phyloP scores from a whole-genome alignment of 2,888 invertebrate genomes.

The Catocala fraxini region DNA sequence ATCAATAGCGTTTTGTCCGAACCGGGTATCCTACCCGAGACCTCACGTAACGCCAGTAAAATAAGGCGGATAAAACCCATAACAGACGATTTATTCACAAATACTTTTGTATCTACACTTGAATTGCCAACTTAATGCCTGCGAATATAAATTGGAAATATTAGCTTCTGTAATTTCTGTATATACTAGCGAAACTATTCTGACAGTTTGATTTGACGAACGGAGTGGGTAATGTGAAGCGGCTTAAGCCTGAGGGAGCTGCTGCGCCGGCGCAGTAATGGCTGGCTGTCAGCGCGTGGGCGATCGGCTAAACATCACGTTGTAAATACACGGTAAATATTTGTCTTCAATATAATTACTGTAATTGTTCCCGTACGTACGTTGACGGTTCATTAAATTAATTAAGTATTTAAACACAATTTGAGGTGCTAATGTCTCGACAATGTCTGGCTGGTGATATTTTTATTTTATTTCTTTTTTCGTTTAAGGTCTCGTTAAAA shows the following conservation, averaged over 20 bases:
- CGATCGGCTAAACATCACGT: conserved; percentile 76
- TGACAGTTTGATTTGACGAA: conserved; percentile 40
- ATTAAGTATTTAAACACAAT: conserved; percentile 39
- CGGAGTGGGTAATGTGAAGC: conserved; percentile 56
- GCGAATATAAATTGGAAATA: not conserved
- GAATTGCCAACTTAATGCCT: no score
- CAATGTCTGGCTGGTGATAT: conserved; percentile 6
- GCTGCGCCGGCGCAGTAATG: conserved; percentile 67
- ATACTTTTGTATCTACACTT: no score
- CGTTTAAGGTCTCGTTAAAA: not conserved
- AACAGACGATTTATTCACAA: no score
- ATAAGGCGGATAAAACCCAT: no score
- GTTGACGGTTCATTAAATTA: conserved; percentile 42
- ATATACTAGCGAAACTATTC: conserved; percentile 14
- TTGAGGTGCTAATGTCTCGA: conserved; percentile 34
- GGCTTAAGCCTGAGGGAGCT: conserved; percentile 65
- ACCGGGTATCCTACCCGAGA: no score
- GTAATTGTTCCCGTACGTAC: conserved; percentile 60
- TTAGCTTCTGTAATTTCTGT: conserved; percentile 12
- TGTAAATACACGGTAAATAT: conserved; percentile 80
- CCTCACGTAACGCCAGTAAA: no score
- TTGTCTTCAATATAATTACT: conserved; percentile 82
- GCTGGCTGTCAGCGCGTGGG: conserved; percentile 79
- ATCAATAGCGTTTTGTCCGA: no score
- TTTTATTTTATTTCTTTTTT: not conserved